Base-by-base conservation (phyloP, 2,113 vertebrate species). In the Toxostoma redivivum region DNA sequence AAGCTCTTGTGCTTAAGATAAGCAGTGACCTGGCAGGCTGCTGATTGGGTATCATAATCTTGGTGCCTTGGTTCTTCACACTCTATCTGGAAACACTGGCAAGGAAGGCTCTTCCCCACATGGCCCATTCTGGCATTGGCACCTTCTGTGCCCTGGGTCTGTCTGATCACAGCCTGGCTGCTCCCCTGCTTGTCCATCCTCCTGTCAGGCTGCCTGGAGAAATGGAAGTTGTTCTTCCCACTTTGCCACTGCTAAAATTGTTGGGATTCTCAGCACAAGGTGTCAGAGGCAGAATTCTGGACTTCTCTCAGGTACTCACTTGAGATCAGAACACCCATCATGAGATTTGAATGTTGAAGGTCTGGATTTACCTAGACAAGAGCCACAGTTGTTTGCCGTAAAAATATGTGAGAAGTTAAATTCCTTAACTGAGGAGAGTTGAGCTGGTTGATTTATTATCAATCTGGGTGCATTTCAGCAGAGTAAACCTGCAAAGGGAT, bases 1-100 rank as follows among this genome's bases (percentile, higher is more conserved):
- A 86, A 93, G 53, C 62, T 86, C 77, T 84, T 76, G 57, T 27
- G 62, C 58, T 77, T 48, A 78, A 87, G 95, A 60, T 78, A 84
- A 91, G 88, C 47, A 31, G 69, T 54, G 44, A 13, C 51, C 65
- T 81, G 85, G 56, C 73, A 84, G 73, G 15, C 5, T 45, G 51
- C 60, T 92, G 70, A 23, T 45, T 53, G 65, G 51, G 13, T 79
- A 60, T 65, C 35, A 3, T 45, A 44, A 66, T 74, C 92, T 71
- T 51, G 18, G 25, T 82, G 70, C 70, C 69, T 74, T 53, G 54
- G 35, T 64, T 65, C 70, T 86, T 83, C 44, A 4, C 3, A 16
- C 44, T 35, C 21, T 57, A 1, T 57, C 88, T 81, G 73, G 35
- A 77, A 74, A 47, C 67, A 27, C 65, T 24, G 50, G n/a, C 57